Evolutionary conservation across 1,140 invertebrate species (phyloP).

Genomic region (Drosophila truncata): DNA sequence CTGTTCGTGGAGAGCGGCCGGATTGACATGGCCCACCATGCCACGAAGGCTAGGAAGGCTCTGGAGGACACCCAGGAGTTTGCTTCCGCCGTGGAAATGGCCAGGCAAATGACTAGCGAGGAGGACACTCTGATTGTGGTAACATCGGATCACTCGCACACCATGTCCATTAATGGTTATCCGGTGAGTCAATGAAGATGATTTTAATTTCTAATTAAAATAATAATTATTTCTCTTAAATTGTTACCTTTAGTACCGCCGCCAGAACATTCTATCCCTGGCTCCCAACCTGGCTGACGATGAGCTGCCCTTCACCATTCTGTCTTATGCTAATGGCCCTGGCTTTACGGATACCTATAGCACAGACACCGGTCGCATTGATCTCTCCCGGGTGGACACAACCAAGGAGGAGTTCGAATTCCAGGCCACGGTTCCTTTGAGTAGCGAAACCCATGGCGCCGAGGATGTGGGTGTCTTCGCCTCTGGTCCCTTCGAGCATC

Average conservation of each 20-base stretch:
- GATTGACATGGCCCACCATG: conserved; percentile 94
- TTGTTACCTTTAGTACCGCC: conserved; percentile 82
- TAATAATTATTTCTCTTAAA: not conserved
- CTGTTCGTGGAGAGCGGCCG: conserved; percentile 95
- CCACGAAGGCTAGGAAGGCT: conserved; percentile 90
- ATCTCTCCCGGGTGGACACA: conserved; percentile 59
- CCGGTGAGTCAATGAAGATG: conserved; percentile 47
- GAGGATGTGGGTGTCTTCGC: conserved; percentile 90
- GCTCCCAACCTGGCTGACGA: conserved; percentile 82
- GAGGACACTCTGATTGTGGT: conserved; percentile 92
- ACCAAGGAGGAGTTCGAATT: conserved; percentile 76
- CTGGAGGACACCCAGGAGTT: conserved; percentile 92
- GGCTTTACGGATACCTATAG: conserved; percentile 85
- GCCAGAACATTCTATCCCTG: conserved; percentile 88
- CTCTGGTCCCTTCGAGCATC: conserved; percentile 88
- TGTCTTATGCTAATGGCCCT: conserved; percentile 91
- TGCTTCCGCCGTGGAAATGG: conserved; percentile 90
- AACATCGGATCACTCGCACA: conserved; percentile 94
- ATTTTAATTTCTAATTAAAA: not conserved
- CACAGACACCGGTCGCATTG: conserved; percentile 40
- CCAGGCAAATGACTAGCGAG: conserved; percentile 88
- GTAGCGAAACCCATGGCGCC: conserved; percentile 89
- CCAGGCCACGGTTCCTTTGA: conserved; percentile 86
- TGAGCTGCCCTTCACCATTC: conserved; percentile 88
- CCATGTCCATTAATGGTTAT: conserved; percentile 91